Evolutionary conservation across 2,888 invertebrate species (phyloP), one percentile per base, ranked within the genome.

Genomic region (Ectemnius lituratus): DNA sequence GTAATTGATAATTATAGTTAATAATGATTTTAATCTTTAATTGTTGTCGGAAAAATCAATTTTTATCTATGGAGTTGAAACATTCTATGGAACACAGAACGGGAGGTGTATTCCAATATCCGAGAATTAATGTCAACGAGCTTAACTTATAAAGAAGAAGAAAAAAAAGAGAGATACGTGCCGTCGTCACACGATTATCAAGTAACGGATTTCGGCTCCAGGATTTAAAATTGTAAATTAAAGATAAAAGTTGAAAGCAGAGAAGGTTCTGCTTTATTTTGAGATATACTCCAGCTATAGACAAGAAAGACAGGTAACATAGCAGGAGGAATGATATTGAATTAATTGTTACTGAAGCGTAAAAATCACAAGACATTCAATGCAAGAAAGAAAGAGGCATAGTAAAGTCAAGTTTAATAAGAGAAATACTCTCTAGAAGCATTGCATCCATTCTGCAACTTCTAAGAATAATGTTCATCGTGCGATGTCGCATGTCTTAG

Each of bases 21-120:
- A 80, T 88, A 88, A 88, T 87, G 88, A 88, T 90, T 89, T 88
- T 87, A 88, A 88, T 87, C 88, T 89, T 87, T 87, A 88, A 88
- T 86, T 87, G 88, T 89, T 89, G 88, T 88, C 85, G 82, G 84
- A 88, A 37, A 37, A 88, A 88, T 86, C 85, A 87, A 88, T 88
- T 88, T 88, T 87, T 87, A 88, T 83, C 83, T 83, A 56, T 80
- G 83, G 83, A 81, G 82, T 83, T 80, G 76, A 82, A 76, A 74
- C 69, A 70, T 77, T 83, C 78, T 76, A 76, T 76, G 65, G 74
- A 60, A 37, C 37, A 66, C 60, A 70, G 62, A 61, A 68, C 68
- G 79, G 77, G 80, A 66, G 70, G 58, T 37, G 37, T 74, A 76
- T 78, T 75, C 67, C 68, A 75, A 18, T 73, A 75, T 67, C 47